A percentile compares a stretch with the other conserved stretches of the same genome.
Conservation (phyloP, 1,140 invertebrate species). For the Camponotus vicinus region DNA sequence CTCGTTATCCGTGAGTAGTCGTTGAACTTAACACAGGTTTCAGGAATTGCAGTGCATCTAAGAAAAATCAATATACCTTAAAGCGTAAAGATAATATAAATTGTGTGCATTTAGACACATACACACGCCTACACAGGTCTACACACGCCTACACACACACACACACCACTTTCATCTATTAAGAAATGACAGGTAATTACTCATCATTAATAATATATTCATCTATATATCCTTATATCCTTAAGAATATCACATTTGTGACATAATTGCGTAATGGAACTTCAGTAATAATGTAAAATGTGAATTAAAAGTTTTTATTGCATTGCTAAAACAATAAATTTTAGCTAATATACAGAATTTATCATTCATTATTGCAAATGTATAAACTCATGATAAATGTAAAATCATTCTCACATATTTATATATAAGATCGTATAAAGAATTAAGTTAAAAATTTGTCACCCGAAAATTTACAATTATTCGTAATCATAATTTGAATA, state of each 20-base stretch:
- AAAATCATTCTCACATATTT: not conserved
- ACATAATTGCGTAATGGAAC: conserved; percentile 15
- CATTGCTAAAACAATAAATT: too few relatives aligned
- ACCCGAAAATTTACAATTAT: not conserved
- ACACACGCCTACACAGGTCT: too few relatives aligned
- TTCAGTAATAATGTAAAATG: conserved; percentile 5
- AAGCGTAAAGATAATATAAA: not conserved
- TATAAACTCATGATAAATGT: not conserved
- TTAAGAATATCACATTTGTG: conserved; percentile 23
- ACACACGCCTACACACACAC: too few relatives aligned
- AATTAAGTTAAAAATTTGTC: not conserved
- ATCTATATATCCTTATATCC: not conserved
- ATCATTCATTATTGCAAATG: not conserved
- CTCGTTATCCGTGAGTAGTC: conserved; percentile 33
- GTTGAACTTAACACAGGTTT: conserved; percentile 58
- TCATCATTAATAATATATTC: not conserved
- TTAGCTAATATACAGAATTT: not conserved
- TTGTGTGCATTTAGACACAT: not conserved
- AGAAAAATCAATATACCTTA: conserved; percentile 3
- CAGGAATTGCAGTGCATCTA: conserved; percentile 22
- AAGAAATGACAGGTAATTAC: too few relatives aligned
- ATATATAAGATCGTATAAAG: not conserved
- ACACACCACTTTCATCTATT: too few relatives aligned
- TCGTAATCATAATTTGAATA: not conserved
- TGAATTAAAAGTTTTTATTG: too few relatives aligned